These are phyloP conservation scores for Drosophila prosaltans DNA, from an alignment of 1,140 invertebrate genomes.

Conservation along the genomic window DNA sequence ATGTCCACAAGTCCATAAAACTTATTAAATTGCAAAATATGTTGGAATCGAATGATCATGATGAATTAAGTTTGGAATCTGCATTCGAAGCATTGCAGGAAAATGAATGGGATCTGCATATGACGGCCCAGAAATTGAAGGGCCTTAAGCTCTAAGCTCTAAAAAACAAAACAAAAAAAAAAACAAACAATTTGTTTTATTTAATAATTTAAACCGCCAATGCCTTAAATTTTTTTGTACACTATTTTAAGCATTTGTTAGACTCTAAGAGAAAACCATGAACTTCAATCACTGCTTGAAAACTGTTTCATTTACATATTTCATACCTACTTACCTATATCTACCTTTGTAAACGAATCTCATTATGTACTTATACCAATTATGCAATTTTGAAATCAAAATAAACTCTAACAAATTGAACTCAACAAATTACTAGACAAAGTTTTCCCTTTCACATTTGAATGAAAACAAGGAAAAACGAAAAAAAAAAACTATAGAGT, in stretches of 20 bases:
- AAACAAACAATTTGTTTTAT: slow-evolving; percentile 7
- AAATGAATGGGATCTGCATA: slow-evolving; percentile 83
- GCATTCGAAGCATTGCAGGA: slow-evolving; percentile 83
- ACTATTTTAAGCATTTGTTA: slow-evolving; percentile 54
- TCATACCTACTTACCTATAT: neutral
- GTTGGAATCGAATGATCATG: slow-evolving; percentile 79
- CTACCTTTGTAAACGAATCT: slow-evolving; percentile 8
- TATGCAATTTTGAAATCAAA: slow-evolving; percentile 11
- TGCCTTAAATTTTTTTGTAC: slow-evolving; percentile 54
- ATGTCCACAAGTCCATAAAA: slow-evolving; percentile 95
- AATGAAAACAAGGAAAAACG: too few species aligned
- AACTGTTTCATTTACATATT: slow-evolving; percentile 3
- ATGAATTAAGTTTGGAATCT: slow-evolving; percentile 77
- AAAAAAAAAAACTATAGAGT: neutral
- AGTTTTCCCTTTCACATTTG: neutral
- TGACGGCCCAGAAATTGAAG: slow-evolving; percentile 74
- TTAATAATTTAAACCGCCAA: slow-evolving; percentile 11
- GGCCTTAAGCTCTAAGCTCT: slow-evolving; percentile 57
- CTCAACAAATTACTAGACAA: neutral
- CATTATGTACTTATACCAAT: slow-evolving; percentile 6
- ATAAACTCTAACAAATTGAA: slow-evolving; percentile 6
- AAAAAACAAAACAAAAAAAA: slow-evolving; percentile 28
- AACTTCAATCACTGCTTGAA: slow-evolving; percentile 10
- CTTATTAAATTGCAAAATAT: slow-evolving; percentile 89
- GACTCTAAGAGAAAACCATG: slow-evolving; percentile 5